These are phyloP conservation scores for Hippopotamyrus pictus DNA, from an alignment of 2,797 vertebrate species.

Conservation along the genomic window DNA sequence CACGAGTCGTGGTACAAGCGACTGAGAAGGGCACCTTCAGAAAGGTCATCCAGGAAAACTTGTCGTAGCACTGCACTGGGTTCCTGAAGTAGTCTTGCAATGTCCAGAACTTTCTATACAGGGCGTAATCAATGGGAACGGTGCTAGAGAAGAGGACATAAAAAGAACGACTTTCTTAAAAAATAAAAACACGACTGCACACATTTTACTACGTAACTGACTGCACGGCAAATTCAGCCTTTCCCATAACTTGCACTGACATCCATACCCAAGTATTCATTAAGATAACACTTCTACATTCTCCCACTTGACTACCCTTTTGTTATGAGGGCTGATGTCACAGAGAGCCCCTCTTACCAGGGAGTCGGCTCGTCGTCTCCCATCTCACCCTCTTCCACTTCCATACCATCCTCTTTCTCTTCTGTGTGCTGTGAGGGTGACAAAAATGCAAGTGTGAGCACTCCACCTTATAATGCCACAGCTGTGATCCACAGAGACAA, in stretches of 20 bases:
- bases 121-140: slow-evolving; percentile 97
- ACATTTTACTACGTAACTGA: neutral
- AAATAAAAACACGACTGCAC: neutral
- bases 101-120: slow-evolving; percentile 98
- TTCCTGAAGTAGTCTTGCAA: slow-evolving; percentile 98
- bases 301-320: neutral
- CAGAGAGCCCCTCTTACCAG: slow-evolving; percentile 62
- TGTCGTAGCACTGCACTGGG: slow-evolving; percentile 94
- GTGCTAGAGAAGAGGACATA: slow-evolving; percentile 59
- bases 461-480: neutral
- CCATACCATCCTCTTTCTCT: slow-evolving; percentile 90
- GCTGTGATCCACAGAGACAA: neutral
- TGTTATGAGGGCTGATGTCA: neutral
- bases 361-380: slow-evolving; percentile 91
- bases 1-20: neutral
- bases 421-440: slow-evolving; percentile 69
- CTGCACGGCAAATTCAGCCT: neutral
- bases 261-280: neutral
- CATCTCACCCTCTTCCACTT: slow-evolving; percentile 97
- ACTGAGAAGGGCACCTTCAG: slow-evolving; percentile 72
- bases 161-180: neutral
- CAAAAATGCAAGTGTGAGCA: neutral
- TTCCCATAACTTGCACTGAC: neutral
- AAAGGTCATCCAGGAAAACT: slow-evolving; percentile 94
- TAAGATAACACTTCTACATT: neutral